These are phyloP conservation scores for Pangasius macronema DNA, from an alignment of 2,797 vertebrate species.

Conservation along the genomic window DNA sequence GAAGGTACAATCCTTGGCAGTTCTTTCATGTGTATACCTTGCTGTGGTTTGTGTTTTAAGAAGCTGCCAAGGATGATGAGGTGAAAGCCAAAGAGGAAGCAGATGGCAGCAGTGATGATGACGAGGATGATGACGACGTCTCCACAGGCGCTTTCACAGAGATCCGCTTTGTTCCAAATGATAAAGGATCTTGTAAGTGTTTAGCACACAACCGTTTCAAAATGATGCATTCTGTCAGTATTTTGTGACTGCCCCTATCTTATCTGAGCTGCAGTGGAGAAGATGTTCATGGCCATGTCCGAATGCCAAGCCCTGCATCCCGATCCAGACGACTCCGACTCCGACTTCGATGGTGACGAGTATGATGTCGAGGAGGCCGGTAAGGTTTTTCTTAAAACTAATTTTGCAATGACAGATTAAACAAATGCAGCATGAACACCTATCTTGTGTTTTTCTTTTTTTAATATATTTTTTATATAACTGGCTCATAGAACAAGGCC, in stretches of 20 bases:
- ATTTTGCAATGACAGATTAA: neutral
- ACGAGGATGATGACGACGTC: conserved; percentile 77
- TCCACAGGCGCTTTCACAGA: conserved; percentile 83
- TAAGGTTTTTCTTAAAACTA: conserved; percentile 60
- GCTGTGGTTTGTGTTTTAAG: conserved; percentile 39
- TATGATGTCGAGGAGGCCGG: conserved; percentile 92
- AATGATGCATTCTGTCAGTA: neutral
- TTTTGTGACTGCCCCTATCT: conserved; percentile 33
- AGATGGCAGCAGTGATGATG: conserved; percentile 65
- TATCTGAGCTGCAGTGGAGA: conserved; percentile 79
- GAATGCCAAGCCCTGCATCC: conserved; percentile 95
- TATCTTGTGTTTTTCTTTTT: neutral
- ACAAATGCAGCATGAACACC: neutral
- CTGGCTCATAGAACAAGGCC: conserved; percentile 80
- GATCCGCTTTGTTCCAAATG: conserved; percentile 88
- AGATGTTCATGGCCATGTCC: conserved; percentile 93
- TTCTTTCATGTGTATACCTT: conserved; percentile 2
- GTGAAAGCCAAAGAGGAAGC: conserved; percentile 31
- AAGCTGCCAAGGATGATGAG: conserved; percentile 16
- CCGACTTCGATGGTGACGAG: conserved; percentile 91
- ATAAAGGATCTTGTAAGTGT: conserved; percentile 85
- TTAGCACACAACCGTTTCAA: neutral
- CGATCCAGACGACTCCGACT: conserved; percentile 89
- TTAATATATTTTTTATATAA: no score
- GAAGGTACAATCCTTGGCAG: neutral